phyloP scores from a whole-genome alignment of 1,140 invertebrate genomes.

The Drosophila pruinosa region DNA sequence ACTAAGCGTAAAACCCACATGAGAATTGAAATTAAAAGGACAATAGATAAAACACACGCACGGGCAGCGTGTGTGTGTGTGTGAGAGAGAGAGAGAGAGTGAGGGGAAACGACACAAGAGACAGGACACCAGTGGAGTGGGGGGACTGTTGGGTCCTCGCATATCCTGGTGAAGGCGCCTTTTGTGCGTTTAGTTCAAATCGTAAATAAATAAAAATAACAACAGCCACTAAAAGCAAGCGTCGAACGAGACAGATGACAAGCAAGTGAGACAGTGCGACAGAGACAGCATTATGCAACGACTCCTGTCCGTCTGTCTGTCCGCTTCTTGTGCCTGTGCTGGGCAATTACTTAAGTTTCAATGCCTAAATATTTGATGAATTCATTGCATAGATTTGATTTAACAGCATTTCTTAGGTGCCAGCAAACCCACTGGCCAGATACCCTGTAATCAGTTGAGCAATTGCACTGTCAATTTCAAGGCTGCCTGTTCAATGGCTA shows the following conservation, averaged over 20 bases:
- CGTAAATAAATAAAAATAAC: slow-evolving; percentile 59
- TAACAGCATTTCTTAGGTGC: slow-evolving; percentile 5
- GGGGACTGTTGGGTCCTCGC: slow-evolving; percentile 24
- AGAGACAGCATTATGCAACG: no score
- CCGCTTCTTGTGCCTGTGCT: background rate
- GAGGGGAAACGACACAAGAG: background rate
- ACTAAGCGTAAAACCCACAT: slow-evolving; percentile 72
- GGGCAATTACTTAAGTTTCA: slow-evolving; percentile 40
- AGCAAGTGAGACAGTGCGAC: slow-evolving; percentile 25
- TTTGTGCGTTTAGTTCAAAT: slow-evolving; percentile 45
- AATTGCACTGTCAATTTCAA: no score
- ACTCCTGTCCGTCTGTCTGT: slow-evolving; percentile 1
- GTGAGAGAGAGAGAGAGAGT: background rate
- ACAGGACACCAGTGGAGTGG: background rate
- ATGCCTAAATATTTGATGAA: slow-evolving; percentile 38
- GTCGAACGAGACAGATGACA: background rate
- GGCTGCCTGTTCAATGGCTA: no score
- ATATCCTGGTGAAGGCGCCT: slow-evolving; percentile 26
- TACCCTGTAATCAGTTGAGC: slow-evolving; percentile 26
- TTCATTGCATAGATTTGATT: slow-evolving; percentile 34
- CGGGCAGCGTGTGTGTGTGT: background rate
- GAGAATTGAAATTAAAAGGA: slow-evolving; percentile 76
- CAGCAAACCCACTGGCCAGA: background rate
- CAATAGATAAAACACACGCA: slow-evolving; percentile 72
- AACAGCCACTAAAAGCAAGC: slow-evolving; percentile 41